Evolutionary conservation across 1,140 invertebrate species (phyloP), one percentile per base, ranked within the genome.

Genomic region (Drosophila jambulina): DNA sequence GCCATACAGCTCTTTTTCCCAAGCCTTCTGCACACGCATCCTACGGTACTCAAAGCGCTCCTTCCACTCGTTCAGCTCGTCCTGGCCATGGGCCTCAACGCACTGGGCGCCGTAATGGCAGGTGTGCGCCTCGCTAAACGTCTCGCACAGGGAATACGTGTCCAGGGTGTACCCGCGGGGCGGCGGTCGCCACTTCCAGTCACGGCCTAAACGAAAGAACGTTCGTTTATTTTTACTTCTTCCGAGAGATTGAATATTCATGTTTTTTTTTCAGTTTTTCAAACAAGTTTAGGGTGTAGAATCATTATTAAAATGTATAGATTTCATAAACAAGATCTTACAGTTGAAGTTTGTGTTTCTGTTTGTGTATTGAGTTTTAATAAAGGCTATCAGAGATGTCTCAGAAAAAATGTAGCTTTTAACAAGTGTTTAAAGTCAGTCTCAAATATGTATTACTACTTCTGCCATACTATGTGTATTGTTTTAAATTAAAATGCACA

Each of bases 61-160:
- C 80, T 95, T 94, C 96, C 96, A 97, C 93, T 97, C 96, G 13
- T 94, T 93, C 10, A 97, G 91, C 91, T 97, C 96, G 56, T 95
- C 95, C 58, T 94, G 88, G 17, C 96, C 95, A 87, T 97, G 96
- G 6, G 96, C 96, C 88, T 96, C 95, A n/a, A 96, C 95, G 92
- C 96, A 97, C 80, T 96, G 95, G 17, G 95, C 94, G 21, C 95
- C 96, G 82, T 95, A 95, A 42, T 95, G 93, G 91, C 96, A 97
- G 27, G 92, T 93, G 29, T 94, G 94, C 43, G 86, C 92, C 60
- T 94, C 94, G 10, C 78, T 82, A 79, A 93, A 95, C 27, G 93
- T 93, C 64, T 94, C 94, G 93, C 96, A 96, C 3, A 95, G 78
- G 17, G 93, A 92, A 45, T 95, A 94, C 2, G 92, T 92, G 60